phyloP scores from a whole-genome alignment of 1,140 invertebrate species.

The Coboldia fuscipes region DNA sequence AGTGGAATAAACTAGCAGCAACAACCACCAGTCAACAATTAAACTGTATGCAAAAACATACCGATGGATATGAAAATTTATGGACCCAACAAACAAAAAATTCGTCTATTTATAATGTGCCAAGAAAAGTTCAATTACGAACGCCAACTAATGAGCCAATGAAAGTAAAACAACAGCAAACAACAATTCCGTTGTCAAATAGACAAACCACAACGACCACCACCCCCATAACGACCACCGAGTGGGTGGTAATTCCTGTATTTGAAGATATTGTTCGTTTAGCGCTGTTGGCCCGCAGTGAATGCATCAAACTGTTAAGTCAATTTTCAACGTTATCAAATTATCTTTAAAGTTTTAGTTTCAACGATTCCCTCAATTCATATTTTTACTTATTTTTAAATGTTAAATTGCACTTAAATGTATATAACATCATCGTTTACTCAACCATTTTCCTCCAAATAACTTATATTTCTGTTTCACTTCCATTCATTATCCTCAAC shows the following conservation, averaged over 20 bases:
- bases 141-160: constrained; percentile 18
- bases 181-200: neutral
- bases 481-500: no score
- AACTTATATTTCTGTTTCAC: no score
- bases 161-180: constrained; percentile 9
- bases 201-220: constrained; percentile 4
- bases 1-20: constrained; percentile 21
- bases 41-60: constrained; percentile 20
- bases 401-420: no score
- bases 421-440: no score
- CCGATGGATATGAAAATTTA: constrained; percentile 19
- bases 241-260: constrained; percentile 21
- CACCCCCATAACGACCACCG: constrained; percentile 3
- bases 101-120: neutral
- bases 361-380: no score
- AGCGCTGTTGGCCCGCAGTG: constrained; percentile 16
- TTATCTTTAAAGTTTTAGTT: no score
- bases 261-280: constrained; percentile 22
- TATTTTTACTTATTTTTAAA: no score
- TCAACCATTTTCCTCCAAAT: no score
- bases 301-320: no score
- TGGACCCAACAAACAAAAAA: constrained; percentile 19
- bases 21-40: constrained; percentile 19
- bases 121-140: no score
- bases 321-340: no score